Base-by-base conservation (phyloP, 2,113 vertebrate genomes). In the Daboia siamensis region DNA sequence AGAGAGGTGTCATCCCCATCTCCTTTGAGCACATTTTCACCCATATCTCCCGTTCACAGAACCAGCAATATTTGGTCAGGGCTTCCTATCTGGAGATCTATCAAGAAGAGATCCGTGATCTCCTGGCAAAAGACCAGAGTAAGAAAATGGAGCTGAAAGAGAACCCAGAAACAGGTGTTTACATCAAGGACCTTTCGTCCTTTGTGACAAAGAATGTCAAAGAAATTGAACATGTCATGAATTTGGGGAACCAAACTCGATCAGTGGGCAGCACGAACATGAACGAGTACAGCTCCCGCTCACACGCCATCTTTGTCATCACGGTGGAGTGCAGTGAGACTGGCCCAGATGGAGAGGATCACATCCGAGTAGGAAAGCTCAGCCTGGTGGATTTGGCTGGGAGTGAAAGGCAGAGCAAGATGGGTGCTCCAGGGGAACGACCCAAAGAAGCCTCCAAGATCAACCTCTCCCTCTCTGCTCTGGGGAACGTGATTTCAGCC, bases 31-130 rank as follows among this genome's bases (percentile, higher is more conserved):
- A 99, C 96, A 98, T 99, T 94, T 99, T 99, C 96, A 99, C 99
- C 2, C 98, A 99, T 87, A 99, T 99, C 97, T 99, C 99, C 54
- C 98, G 99, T 92, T 99, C 98, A 64, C 99, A 99, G 97, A 98
- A 99, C 96, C 99, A 99, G 96, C 98, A 99, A 95, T 99, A 99
- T 96, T 97, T 99, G 96, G 99, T 99, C 90, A 97, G 99, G 95
- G 99, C 99, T n/a, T 99, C 99, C 0, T 99, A 99, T 95, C 96
- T 99, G 94, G 99, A 99, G 97, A 99, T 99, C 96, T 99, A 99
- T 96, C 99, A 99, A 96, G 99, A 99, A 97, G 99, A 99, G 94
- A 98, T 99, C 94, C 94, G 99, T 86, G 99, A 99, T 86, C 98
- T 99, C 33, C 97, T 99, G 56, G 98, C 98, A 95, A 99, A 99